These are phyloP conservation scores for Dascyllus trimaculatus DNA, from an alignment of 2,113 vertebrate genomes.

Conservation along the genomic window DNA sequence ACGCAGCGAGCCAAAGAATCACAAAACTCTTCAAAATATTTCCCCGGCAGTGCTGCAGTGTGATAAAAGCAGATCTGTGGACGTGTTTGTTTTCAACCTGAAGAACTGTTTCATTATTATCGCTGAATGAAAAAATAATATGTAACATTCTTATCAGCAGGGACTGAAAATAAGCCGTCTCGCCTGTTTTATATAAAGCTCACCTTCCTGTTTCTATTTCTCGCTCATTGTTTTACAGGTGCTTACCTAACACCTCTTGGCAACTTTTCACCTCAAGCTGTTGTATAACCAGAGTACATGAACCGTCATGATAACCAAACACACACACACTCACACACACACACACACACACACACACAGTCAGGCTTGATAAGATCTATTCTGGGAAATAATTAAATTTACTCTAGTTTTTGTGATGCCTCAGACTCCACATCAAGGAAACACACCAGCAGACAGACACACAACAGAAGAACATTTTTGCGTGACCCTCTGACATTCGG, in stretches of 20 bases:
- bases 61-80: slow-evolving; percentile 33
- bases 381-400: slow-evolving; percentile 3
- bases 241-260: slow-evolving; percentile 65
- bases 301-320: not conserved
- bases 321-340: slow-evolving; percentile 1
- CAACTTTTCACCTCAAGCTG: slow-evolving; percentile 20
- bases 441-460: not conserved
- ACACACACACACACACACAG: not conserved
- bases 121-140: slow-evolving; percentile 15
- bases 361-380: slow-evolving; percentile 8
- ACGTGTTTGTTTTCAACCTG: slow-evolving; percentile 8
- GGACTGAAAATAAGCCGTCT: not conserved
- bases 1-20: slow-evolving; percentile 40
- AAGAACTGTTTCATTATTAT: slow-evolving; percentile 20
- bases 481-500: slow-evolving; percentile 5
- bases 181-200: slow-evolving; percentile 50
- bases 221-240: slow-evolving; percentile 62
- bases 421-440: slow-evolving; percentile 9
- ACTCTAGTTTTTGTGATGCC: not conserved
- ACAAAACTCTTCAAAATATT: slow-evolving; percentile 33
- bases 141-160: slow-evolving; percentile 13
- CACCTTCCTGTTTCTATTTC: slow-evolving; percentile 64
- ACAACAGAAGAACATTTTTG: not conserved
- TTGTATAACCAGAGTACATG: slow-evolving; percentile 49
- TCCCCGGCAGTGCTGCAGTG: slow-evolving; percentile 1